Base-by-base conservation (phyloP, 2,888 invertebrate species). In the Erannis defoliaria region DNA sequence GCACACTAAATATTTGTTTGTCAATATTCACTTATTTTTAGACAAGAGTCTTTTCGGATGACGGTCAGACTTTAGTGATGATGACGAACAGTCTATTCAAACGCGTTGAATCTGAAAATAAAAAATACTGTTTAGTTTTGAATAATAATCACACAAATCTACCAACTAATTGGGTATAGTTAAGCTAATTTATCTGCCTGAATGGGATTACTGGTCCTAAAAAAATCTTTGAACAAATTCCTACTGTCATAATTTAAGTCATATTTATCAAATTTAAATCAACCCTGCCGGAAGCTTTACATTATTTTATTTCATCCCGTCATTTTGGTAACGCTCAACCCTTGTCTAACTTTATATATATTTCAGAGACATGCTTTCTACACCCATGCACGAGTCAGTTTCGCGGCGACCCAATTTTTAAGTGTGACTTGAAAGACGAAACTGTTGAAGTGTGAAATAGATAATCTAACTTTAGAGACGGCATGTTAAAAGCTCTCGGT, bases 41-140 rank as follows among this genome's bases (percentile, higher is more conserved):
- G 33, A 3, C 38, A 10, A 16, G 16, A 18, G 40, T 40, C 6
- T 19, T 26, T 35, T 14, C 9, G 12, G 35, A 60, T 60, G 55
- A 51, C 29, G 54, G 58, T 54, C 42, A 59, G 55, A 53, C 8
- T 26, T 26, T 26, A 26, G 1, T 26, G 26, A 35, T 55, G 38
- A 14, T 54, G 56, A 61, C 37, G 26, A 37, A 37, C 46, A 26
- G 38, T 26, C 37, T 50, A 57, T 59, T 56, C 23, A 37, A 48
- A 50, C 50, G 23, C 19, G 38, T 29, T 46, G 46, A 43, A 70
- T 68, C 70, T 70, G 70, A 57, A 70, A 26, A 70, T 59, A 70
- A 70, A 51, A 46, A 55, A 55, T 1, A 12, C 12, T 45, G n/a
- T 21, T 33, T 31, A 18, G 18, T 6, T 21, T 12, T 46, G 5